A percentile compares a stretch with the other conserved stretches of the same genome.
These are phyloP conservation scores for Leptinotarsa tumamoca DNA, from an alignment of 2,888 invertebrate genomes.

Conservation along the genomic window DNA sequence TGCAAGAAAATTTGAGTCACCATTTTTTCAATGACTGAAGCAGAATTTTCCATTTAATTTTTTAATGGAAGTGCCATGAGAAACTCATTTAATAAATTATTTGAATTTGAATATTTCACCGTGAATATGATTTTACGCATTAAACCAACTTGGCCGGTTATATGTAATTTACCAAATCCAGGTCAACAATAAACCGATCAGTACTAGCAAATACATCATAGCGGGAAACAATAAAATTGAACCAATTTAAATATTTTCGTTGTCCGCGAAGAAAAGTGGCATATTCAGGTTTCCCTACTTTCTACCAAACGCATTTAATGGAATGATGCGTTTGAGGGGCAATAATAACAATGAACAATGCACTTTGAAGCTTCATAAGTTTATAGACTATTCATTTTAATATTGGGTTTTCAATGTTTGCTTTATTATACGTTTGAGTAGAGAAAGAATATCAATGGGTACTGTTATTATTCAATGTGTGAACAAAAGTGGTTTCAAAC, in stretches of 20 bases:
- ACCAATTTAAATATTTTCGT: constrained; percentile 32
- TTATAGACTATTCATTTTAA: constrained; percentile 33
- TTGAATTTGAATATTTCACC: too few species aligned
- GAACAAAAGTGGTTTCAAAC: neutral
- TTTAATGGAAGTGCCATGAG: too few species aligned
- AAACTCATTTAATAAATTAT: too few species aligned
- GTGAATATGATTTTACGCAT: neutral
- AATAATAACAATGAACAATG: constrained; percentile 41
- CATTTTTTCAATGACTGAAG: too few species aligned
- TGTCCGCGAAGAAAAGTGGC: constrained; percentile 40
- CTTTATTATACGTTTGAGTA: constrained; percentile 29
- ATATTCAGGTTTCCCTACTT: constrained; percentile 47
- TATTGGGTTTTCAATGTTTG: constrained; percentile 24
- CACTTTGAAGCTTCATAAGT: constrained; percentile 34
- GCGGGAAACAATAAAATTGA: constrained; percentile 37
- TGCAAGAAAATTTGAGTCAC: too few species aligned
- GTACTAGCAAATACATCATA: constrained; percentile 21
- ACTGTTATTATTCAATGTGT: neutral
- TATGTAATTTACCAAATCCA: constrained; percentile 23
- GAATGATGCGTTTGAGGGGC: constrained; percentile 25
- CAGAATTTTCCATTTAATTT: too few species aligned
- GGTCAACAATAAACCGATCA: constrained; percentile 33
- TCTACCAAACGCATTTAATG: constrained; percentile 35
- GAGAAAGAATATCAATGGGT: constrained; percentile 11
- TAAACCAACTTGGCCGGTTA: neutral